Conservation (phyloP, 2,797 vertebrate genomes). For the Fratercula arctica region DNA sequence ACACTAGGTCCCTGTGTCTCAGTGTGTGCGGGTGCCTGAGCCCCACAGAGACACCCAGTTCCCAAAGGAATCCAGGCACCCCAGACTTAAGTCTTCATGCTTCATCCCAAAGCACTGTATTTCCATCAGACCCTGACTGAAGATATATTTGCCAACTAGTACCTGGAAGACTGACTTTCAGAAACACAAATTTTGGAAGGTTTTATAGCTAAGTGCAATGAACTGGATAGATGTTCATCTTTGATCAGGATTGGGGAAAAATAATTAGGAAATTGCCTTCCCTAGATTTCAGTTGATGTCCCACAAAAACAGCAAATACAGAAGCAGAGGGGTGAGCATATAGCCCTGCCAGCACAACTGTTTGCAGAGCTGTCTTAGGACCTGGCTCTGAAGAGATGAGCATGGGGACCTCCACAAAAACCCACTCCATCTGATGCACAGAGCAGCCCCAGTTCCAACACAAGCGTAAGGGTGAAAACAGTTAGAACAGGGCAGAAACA, state of each 20-base stretch:
- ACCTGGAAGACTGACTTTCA: background rate
- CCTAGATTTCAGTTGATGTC: background rate
- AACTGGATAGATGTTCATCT: background rate
- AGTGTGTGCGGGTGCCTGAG: background rate
- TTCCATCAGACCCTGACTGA: background rate
- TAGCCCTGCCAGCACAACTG: background rate
- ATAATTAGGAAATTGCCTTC: background rate
- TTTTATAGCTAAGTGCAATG: background rate
- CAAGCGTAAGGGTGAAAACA: background rate
- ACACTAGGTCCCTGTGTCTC: fast-evolving
- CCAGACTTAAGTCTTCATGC: background rate
- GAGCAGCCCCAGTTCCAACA: background rate
- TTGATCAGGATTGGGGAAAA: background rate
- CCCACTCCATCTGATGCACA: background rate
- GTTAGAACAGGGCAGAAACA: background rate
- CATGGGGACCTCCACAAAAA: background rate
- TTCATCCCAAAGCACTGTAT: background rate
- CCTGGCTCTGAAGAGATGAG: background rate
- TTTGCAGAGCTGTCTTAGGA: background rate
- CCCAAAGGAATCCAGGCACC: background rate
- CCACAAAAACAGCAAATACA: background rate
- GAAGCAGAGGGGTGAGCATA: background rate
- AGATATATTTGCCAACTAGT: background rate
- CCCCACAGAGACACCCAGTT: background rate
- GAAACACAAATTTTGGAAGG: background rate